Percentiles rank a stretch among this genome's conserved stretches.
Conservation (phyloP, 2,888 invertebrate genomes). For the Limnephilus lunatus region DNA sequence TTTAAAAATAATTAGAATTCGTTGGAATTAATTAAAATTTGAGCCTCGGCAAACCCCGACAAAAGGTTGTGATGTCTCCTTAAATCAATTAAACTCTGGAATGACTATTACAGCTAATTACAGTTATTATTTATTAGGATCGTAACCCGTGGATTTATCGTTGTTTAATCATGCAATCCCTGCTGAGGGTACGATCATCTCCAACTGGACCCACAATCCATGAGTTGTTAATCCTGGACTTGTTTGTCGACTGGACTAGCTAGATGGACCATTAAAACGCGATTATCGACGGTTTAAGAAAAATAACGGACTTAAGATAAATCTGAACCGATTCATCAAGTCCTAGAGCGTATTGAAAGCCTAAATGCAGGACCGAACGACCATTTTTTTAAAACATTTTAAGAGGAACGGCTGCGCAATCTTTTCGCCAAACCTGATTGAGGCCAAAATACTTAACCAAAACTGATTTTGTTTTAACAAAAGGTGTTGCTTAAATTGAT, state of each 20-base stretch:
- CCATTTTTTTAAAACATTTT: not conserved
- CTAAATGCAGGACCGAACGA: not conserved
- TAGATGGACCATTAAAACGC: conserved; percentile 17
- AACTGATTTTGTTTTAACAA: not conserved
- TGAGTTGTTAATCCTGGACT: not conserved
- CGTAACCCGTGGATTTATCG: not conserved
- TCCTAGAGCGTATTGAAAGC: not conserved
- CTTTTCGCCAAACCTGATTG: no score
- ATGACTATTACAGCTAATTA: not conserved
- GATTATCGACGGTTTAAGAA: conserved; percentile 14
- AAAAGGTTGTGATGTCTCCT: not conserved
- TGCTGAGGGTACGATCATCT: not conserved
- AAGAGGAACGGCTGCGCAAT: no score
- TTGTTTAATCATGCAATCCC: not conserved
- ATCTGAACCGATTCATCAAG: conserved; percentile 53
- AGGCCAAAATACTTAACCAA: no score
- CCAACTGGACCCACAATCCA: not conserved
- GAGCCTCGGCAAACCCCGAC: not conserved
- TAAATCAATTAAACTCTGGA: not conserved
- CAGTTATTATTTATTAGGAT: not conserved
- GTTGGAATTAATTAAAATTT: no score
- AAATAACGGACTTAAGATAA: conserved; percentile 15
- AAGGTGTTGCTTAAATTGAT: no score
- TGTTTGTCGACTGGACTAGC: not conserved
- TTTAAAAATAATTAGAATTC: no score